A percentile compares a stretch with the other conserved stretches of the same genome.
phyloP scores from a whole-genome alignment of 92 coral and sea anemone species.

The Phenganax subtilis region DNA sequence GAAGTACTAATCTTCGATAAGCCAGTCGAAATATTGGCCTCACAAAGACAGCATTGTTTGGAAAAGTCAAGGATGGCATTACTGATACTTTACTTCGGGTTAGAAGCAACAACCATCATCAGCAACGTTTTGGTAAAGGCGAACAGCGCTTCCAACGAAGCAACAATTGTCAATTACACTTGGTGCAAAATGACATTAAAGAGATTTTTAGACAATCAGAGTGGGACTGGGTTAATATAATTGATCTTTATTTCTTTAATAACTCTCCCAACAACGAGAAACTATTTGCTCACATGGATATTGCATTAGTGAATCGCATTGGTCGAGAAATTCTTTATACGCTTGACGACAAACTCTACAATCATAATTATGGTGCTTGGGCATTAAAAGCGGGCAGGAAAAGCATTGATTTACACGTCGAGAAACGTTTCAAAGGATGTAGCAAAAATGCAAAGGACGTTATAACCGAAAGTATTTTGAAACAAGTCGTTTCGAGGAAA shows the following conservation, averaged over 20 bases:
- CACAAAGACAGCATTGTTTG: too few relatives aligned
- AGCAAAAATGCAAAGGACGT: not conserved
- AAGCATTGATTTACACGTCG: not conserved
- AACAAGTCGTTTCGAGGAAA: not conserved
- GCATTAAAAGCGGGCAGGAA: not conserved
- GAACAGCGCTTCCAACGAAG: not conserved
- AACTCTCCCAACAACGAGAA: not conserved
- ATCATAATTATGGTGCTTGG: not conserved
- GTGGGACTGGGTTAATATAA: not conserved
- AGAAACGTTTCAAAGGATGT: not conserved
- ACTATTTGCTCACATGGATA: not conserved
- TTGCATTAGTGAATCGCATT: slow-evolving; percentile 6
- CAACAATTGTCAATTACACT: not conserved
- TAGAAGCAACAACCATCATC: not conserved
- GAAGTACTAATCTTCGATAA: too few relatives aligned
- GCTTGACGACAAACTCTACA: not conserved
- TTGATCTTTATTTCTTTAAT: not conserved
- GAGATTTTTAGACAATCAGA: not conserved
- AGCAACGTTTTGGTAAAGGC: not conserved
- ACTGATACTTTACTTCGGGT: not conserved
- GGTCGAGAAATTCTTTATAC: slow-evolving; percentile 7
- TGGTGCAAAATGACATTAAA: not conserved
- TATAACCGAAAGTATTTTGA: not conserved
- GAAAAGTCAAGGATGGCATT: not conserved
- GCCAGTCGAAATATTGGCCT: too few relatives aligned